These are phyloP conservation scores for Hemiprocne comata DNA, from an alignment of 2,113 vertebrate genomes.

Conservation along the genomic window DNA sequence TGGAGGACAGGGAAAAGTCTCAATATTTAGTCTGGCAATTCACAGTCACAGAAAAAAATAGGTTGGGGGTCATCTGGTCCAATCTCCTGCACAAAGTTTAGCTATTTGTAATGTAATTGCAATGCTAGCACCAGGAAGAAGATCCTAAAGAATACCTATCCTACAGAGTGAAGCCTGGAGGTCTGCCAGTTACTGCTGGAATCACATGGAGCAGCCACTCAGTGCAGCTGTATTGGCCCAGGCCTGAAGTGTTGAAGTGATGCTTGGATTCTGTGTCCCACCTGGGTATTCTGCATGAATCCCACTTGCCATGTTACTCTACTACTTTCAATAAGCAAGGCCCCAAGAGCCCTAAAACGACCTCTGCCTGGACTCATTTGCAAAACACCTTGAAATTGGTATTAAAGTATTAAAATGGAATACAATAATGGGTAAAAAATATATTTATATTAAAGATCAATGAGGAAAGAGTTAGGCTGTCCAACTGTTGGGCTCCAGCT, in stretches of 20 bases:
- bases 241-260: accelerated
- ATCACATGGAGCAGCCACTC: background rate
- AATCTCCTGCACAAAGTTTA: background rate
- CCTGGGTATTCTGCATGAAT: background rate
- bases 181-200: background rate
- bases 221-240: background rate
- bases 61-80: background rate
- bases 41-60: background rate
- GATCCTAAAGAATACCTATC: background rate
- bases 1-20: background rate
- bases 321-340: background rate
- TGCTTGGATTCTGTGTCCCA: background rate
- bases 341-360: background rate
- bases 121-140: background rate
- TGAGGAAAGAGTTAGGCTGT: background rate
- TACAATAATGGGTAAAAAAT: background rate
- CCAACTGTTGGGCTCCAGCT: background rate
- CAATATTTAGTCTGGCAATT: background rate
- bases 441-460: background rate
- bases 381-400: background rate
- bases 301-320: background rate
- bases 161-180: background rate
- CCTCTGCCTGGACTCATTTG: background rate
- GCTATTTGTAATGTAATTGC: background rate
- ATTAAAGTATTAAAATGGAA: background rate